Percentiles rank a stretch among this genome's conserved stretches.
phyloP scores from a whole-genome alignment of 2,113 vertebrate species.

The Albula goreensis region DNA sequence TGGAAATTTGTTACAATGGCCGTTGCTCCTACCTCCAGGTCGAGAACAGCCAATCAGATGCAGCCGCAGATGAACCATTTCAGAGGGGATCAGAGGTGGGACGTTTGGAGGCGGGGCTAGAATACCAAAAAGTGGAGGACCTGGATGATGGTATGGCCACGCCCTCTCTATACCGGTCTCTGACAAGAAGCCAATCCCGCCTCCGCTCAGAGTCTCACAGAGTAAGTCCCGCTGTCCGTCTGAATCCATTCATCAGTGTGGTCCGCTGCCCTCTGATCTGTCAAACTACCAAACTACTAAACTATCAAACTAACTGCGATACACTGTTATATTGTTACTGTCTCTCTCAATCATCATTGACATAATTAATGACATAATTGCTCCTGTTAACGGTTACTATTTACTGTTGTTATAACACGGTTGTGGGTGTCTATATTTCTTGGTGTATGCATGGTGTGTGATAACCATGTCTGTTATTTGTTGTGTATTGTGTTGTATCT shows the following conservation, averaged over 20 bases:
- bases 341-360: neutral
- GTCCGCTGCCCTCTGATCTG: neutral
- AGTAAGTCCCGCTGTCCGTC: conserved; percentile 41
- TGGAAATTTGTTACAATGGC: neutral
- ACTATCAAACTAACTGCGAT: neutral
- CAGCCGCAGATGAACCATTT: conserved; percentile 61
- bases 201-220: conserved; percentile 67
- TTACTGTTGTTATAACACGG: too few species aligned
- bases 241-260: too few species aligned
- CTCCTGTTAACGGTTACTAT: too few species aligned
- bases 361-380: too few species aligned
- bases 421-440: too few species aligned
- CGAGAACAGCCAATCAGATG: conserved; percentile 61
- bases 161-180: conserved; percentile 69
- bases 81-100: conserved; percentile 75
- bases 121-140: conserved; percentile 68
- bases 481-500: too few species aligned
- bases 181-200: conserved; percentile 63
- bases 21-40: conserved; percentile 52
- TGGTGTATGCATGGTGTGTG: too few species aligned
- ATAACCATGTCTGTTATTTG: too few species aligned
- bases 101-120: conserved; percentile 72
- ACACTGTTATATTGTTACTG: neutral
- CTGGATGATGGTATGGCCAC: conserved; percentile 65
- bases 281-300: neutral